Base-by-base conservation (phyloP, 2,888 invertebrate genomes). In the Lasiommata megera region DNA sequence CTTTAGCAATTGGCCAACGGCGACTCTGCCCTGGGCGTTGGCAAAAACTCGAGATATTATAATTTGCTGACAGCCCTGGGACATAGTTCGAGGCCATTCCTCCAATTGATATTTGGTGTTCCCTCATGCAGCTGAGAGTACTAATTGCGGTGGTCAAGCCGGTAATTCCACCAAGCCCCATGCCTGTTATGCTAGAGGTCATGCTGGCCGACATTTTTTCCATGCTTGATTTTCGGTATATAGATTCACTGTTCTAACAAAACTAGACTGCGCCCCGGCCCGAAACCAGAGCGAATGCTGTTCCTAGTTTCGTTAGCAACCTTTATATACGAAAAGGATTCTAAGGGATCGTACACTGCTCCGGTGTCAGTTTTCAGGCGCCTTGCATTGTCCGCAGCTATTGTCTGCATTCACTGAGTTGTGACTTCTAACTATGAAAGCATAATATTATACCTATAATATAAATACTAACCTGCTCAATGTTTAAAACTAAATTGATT, bases 51-150 rank as follows among this genome's bases (percentile, higher is more conserved):
- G 91, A 91, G 60, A 91, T 91, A 63, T 91, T 91, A 68, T 90
- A 91, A 62, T 89, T 85, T 9, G 90, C 88, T 14, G 91, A 91
- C 59, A 91, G 65, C 58, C 91, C 91, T 1, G 91, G 90, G 9
- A 91, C 91, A 61, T 90, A 91, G 65, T 91, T 91, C n/a, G 88
- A 85, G 23, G 91, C 86, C 91, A 91, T 91, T 50, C 91, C 91
- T 12, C 90, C 91, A 53, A 91, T 82, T 2, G 88, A 90, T 74
- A 90, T 81, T 70, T 82, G 90, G 72, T 89, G 91, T 1, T 92
- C 91, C 57, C 85, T 79, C 74, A 81, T 83, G 71, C 91, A 90
- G 68, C 79, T 90, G 59, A 91, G 73, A 16, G 86, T 81, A 61
- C 85, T 86, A 76, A 91, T 87, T 56, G 86, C 89, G 38, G 88